A percentile compares a stretch with the other conserved stretches of the same genome.
phyloP scores from a whole-genome alignment of 1,140 invertebrate species.

The Apis dorsata region DNA sequence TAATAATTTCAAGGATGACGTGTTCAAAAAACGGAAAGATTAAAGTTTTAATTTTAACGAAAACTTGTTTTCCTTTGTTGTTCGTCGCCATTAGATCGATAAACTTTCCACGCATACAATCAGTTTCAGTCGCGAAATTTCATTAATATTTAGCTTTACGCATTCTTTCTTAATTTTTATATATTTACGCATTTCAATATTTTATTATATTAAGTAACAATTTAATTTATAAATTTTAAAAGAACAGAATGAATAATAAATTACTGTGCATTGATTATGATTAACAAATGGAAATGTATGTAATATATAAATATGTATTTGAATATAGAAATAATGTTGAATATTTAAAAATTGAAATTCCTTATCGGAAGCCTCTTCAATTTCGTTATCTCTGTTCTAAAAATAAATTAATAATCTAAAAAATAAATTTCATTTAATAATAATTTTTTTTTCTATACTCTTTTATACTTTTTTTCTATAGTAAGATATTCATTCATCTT shows the following conservation, averaged over 20 bases:
- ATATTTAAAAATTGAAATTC: neutral
- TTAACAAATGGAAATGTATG: too few species aligned
- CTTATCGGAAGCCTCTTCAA: neutral
- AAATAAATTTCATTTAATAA: neutral
- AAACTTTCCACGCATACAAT: neutral
- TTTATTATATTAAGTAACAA: neutral
- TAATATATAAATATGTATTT: neutral
- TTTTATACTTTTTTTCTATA: too few species aligned
- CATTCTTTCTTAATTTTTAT: too few species aligned
- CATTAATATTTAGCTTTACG: neutral
- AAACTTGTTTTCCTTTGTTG: neutral
- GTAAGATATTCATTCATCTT: slow-evolving; percentile 1
- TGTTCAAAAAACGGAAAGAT: neutral
- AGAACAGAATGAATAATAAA: too few species aligned
- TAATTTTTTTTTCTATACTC: neutral
- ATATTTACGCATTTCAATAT: neutral
- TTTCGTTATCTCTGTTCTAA: too few species aligned
- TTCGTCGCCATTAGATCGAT: neutral
- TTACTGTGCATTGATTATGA: neutral
- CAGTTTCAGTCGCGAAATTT: neutral
- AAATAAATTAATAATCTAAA: neutral
- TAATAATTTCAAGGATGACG: neutral
- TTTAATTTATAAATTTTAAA: neutral
- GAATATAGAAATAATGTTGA: neutral
- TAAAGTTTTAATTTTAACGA: neutral